Conservation (phyloP, 1,140 invertebrate genomes). For the Platyscapa corneri region DNA sequence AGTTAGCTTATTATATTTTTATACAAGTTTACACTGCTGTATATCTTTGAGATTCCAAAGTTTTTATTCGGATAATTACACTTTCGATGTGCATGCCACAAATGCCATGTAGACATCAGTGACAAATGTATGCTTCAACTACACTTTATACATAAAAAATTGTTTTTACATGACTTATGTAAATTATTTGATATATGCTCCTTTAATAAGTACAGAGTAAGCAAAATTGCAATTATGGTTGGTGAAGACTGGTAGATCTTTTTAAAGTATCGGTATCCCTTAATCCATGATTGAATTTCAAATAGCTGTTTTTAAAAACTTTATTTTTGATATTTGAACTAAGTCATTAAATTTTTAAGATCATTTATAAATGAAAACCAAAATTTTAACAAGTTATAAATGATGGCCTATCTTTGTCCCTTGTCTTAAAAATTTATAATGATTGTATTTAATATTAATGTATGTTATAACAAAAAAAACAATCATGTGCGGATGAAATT, state of each 20-base stretch:
- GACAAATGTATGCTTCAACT: constrained; percentile 62
- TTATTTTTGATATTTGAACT: constrained; percentile 9
- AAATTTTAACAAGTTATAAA: constrained; percentile 31
- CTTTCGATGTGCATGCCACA: constrained; percentile 67
- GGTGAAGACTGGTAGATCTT: constrained; percentile 43
- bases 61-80: constrained; percentile 56
- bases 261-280: constrained; percentile 9
- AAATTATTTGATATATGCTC: constrained; percentile 40
- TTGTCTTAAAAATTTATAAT: constrained; percentile 24
- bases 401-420: constrained; percentile 43
- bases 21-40: constrained; percentile 54
- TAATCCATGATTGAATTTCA: constrained; percentile 6
- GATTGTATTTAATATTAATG: not conserved
- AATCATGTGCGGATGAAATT: not conserved
- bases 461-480: constrained; percentile 4
- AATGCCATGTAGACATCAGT: constrained; percentile 58
- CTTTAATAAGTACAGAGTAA: constrained; percentile 41
- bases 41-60: constrained; percentile 48
- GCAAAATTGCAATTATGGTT: constrained; percentile 40
- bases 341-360: not conserved
- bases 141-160: constrained; percentile 55
- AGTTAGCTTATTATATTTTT: constrained; percentile 71
- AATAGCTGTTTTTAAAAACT: not conserved
- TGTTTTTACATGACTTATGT: constrained; percentile 36
- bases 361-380: not conserved